Percentiles rank a stretch among this genome's conserved stretches.
Evolutionary conservation across 1,140 invertebrate species (phyloP).

Genomic region (Lepidurus couesii): DNA sequence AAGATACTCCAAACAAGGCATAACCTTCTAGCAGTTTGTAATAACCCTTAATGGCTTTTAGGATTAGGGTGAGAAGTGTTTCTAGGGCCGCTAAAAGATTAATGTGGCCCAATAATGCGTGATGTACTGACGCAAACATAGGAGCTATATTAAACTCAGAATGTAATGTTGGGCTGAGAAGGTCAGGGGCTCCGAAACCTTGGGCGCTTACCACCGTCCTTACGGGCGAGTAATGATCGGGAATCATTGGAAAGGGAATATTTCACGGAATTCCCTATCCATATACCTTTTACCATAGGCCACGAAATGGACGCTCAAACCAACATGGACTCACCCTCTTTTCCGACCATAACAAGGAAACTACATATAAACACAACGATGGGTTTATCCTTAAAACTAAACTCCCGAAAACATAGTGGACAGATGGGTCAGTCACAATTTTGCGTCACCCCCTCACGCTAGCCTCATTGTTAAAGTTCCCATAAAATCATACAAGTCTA

Average conservation of each 20-base stretch:
- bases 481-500: slow-evolving; percentile 5
- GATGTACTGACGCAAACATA: not conserved
- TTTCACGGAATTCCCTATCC: too few relatives aligned
- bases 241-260: too few relatives aligned
- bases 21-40: not conserved
- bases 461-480: not conserved
- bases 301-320: too few relatives aligned
- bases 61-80: not conserved
- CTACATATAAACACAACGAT: not conserved
- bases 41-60: not conserved
- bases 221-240: too few relatives aligned
- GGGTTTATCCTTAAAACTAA: not conserved
- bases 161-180: too few relatives aligned
- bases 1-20: not conserved
- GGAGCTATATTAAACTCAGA: too few relatives aligned
- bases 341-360: not conserved
- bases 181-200: not conserved
- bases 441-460: not conserved
- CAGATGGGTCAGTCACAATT: slow-evolving; percentile 21
- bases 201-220: not conserved
- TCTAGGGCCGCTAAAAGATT: not conserved
- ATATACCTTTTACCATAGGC: too few relatives aligned
- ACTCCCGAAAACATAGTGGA: not conserved
- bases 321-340: too few relatives aligned
- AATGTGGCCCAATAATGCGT: not conserved